phyloP scores from a whole-genome alignment of 1,140 invertebrate genomes.

The Stegodyphus mimosarum region DNA sequence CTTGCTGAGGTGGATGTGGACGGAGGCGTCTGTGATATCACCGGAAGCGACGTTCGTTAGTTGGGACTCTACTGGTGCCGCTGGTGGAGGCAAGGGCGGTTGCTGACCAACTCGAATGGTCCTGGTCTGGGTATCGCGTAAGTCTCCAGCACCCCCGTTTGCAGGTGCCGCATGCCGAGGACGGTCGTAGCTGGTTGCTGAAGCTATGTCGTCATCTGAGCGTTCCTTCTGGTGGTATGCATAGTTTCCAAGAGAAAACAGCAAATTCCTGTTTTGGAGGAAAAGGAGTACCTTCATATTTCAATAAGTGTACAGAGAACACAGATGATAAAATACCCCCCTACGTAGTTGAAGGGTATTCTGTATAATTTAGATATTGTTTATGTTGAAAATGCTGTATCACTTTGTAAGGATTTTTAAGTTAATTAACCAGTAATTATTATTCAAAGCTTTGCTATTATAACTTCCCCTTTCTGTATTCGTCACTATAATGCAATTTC shows the following conservation, averaged over 20 bases:
- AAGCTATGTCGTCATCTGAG: slow-evolving; percentile 37
- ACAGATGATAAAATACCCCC: no score
- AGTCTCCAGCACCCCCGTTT: not conserved
- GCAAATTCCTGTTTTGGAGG: slow-evolving; percentile 11
- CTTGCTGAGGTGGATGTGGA: slow-evolving; percentile 33
- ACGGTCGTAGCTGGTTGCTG: slow-evolving; percentile 9
- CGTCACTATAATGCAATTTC: no score
- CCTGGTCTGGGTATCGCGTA: slow-evolving; percentile 23
- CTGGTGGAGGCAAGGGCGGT: slow-evolving; percentile 17
- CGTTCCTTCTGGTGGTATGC: slow-evolving; percentile 47
- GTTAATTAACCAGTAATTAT: no score
- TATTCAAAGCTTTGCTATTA: no score
- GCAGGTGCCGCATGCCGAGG: not conserved
- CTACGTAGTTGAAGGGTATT: no score
- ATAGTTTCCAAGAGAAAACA: slow-evolving; percentile 55
- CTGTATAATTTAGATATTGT: no score
- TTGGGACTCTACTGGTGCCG: slow-evolving; percentile 23
- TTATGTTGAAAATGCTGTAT: no score
- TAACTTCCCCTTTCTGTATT: no score
- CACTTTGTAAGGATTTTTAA: no score
- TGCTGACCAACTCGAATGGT: slow-evolving; percentile 24
- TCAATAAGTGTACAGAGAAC: no score
- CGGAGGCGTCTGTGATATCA: slow-evolving; percentile 34
- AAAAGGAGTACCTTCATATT: no score
- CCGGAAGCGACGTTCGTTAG: slow-evolving; percentile 38